Percentiles rank a stretch among this genome's conserved stretches.
Evolutionary conservation across 92 coral and sea anemone genomes (phyloP).

Genomic region (Zoanthus sociatus): DNA sequence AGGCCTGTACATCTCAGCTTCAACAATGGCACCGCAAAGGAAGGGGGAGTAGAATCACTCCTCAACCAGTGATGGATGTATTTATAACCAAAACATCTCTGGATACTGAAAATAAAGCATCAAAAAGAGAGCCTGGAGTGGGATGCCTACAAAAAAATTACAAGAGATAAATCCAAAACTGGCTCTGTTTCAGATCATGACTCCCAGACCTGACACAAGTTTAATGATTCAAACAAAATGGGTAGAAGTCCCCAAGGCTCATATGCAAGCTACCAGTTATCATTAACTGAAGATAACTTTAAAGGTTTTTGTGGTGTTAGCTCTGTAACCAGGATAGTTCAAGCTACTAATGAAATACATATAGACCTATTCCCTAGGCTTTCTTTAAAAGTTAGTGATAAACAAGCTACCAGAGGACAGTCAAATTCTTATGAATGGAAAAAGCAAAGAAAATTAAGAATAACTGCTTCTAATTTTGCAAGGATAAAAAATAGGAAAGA

Average conservation of each 20-base stretch:
- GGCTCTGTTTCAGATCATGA: not conserved
- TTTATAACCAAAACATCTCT: not conserved
- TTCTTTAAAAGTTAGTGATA: not conserved
- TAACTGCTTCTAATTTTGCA: constrained; percentile 79
- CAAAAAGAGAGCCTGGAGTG: constrained; percentile 39
- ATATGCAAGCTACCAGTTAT: constrained; percentile 18
- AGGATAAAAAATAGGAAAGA: constrained; percentile 44
- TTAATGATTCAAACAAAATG: not conserved
- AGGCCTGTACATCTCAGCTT: not conserved
- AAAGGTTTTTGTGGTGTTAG: not conserved
- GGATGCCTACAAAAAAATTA: constrained; percentile 32
- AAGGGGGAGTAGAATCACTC: not conserved
- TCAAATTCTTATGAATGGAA: constrained; percentile 64
- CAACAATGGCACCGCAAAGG: not conserved
- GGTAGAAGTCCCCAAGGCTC: constrained; percentile 8
- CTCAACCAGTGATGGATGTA: constrained; percentile 3
- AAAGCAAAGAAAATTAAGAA: constrained; percentile 60
- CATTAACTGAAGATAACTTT: constrained; percentile 4
- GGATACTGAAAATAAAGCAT: not conserved
- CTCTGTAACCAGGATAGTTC: not conserved
- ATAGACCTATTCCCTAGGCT: not conserved
- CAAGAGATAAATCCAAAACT: not conserved
- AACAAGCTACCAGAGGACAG: constrained; percentile 49
- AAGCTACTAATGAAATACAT: constrained; percentile 10
- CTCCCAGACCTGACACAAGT: constrained; percentile 4